phyloP scores from a whole-genome alignment of 2,113 vertebrate species.

The Fregetta grallaria region DNA sequence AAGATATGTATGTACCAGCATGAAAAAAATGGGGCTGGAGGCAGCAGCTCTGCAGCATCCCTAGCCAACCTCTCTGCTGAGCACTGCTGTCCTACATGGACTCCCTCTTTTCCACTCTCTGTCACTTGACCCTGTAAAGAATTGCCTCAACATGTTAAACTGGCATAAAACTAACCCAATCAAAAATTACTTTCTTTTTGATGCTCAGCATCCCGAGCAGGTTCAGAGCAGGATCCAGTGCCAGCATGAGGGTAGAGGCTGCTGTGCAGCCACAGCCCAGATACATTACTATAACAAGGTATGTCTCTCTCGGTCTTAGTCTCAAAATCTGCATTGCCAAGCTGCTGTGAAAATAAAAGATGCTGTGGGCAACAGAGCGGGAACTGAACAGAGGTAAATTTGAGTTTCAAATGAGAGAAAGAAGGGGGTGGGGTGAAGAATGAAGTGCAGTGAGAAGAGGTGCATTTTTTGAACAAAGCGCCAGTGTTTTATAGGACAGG shows the following conservation, averaged over 20 bases:
- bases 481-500: neutral
- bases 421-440: neutral
- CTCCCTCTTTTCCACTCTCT: neutral
- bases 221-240: neutral
- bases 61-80: neutral
- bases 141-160: neutral
- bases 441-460: neutral
- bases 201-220: neutral
- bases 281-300: neutral
- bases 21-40: neutral
- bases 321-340: neutral
- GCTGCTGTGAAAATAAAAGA: neutral
- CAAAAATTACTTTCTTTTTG: neutral
- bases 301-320: neutral
- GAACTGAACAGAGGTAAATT: neutral
- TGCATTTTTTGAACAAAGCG: neutral
- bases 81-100: neutral
- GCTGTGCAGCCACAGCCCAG: neutral
- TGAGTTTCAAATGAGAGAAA: conserved; percentile 25
- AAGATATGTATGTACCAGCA: neutral
- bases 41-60: neutral
- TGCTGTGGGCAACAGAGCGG: neutral
- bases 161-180: neutral
- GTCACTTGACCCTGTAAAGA: neutral
- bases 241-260: neutral